Base-by-base conservation (phyloP, 2,113 vertebrate species). In the Callithrix jacchus region DNA sequence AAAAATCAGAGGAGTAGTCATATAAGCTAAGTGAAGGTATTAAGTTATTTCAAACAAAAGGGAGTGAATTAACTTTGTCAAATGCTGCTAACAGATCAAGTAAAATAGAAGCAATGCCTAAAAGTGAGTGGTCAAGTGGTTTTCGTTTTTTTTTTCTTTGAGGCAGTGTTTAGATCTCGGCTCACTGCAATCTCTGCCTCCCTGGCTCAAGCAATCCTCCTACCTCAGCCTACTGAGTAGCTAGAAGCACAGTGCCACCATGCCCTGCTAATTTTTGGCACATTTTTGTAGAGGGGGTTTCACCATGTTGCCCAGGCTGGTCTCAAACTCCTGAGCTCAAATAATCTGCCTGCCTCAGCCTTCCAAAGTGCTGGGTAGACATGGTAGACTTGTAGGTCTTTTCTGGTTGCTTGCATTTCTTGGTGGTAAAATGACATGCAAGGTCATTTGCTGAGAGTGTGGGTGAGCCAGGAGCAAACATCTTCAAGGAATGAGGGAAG, bases 21-120 rank as follows among this genome's bases (percentile, higher is more conserved):
- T 40, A 64, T 35, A 91, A 86, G 17, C 86, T 56, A 92, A 73
- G 6, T n/a, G 37, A 80, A 82, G 35, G 61, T 40, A 45, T 96
- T 91, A 92, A 84, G 25, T 5, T 40, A 45, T 96, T 91, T 86
- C 37, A n/a, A 84, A n/a, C 7, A 77, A 87, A 77, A 87, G 35
- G 73, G 10, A 42, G 3, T 90, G 20, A 86, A 64, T 91, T 64
- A 90, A 81, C 56, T 74, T 37, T 64, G 56, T 76, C 10, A 79
- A 89, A 77, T 77, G 52, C 71, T 85, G 66, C 68, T 61, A 87
- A 94, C 14, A 79, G n/a, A 81, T 71, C 30, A 70, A 92, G 66
- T 92, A 79, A 89, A 92, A 76, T 35, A 54, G 89, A 14, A 89
- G 27, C 79, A 94, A 93, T 88, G 27, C 20, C 77, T 68, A 74